These are phyloP conservation scores for Pseudolaguvia tuberculata DNA, from an alignment of 2,113 vertebrate species.

Conservation along the genomic window DNA sequence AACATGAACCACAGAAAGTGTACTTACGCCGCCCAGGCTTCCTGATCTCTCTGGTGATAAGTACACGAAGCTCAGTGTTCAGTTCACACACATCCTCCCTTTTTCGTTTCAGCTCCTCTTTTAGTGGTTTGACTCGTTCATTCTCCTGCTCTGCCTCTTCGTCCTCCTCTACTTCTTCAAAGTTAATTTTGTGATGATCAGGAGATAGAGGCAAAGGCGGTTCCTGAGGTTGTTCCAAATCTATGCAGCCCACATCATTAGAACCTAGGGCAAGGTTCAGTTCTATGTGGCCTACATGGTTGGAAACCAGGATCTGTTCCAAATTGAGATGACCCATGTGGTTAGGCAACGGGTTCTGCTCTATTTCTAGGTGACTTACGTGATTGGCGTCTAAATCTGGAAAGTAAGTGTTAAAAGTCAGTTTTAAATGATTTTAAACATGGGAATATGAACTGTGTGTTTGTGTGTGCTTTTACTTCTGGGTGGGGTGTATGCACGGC, in stretches of 20 bases:
- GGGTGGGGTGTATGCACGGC: slow-evolving; percentile 42
- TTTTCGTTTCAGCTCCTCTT: slow-evolving; percentile 71
- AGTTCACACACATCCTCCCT: slow-evolving; percentile 77
- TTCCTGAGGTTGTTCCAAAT: slow-evolving; percentile 10
- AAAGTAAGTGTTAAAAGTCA: not conserved
- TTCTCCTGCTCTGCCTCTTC: slow-evolving; percentile 57
- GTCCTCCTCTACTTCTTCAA: slow-evolving; percentile 56
- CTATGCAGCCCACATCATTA: slow-evolving; percentile 23
- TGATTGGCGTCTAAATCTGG: slow-evolving; percentile 29
- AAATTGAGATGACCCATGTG: slow-evolving; percentile 14
- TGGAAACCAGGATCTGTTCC: not conserved
- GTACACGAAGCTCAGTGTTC: slow-evolving; percentile 81
- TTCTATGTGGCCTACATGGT: not conserved
- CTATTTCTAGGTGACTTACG: slow-evolving; percentile 11
- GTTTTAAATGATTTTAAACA: not conserved
- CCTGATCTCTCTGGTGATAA: slow-evolving; percentile 91
- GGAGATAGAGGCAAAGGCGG: not conserved
- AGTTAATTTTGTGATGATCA: slow-evolving; percentile 59
- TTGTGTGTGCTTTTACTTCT: slow-evolving; percentile 29
- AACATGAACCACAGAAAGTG: too few relatives aligned
- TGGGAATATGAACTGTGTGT: too few relatives aligned
- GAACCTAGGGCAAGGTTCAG: not conserved
- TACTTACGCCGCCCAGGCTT: slow-evolving; percentile 92
- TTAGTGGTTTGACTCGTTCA: slow-evolving; percentile 64
- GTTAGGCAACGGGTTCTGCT: slow-evolving; percentile 6